Evolutionary conservation across 2,113 vertebrate genomes (phyloP).

Genomic region (Psophia crepitans): DNA sequence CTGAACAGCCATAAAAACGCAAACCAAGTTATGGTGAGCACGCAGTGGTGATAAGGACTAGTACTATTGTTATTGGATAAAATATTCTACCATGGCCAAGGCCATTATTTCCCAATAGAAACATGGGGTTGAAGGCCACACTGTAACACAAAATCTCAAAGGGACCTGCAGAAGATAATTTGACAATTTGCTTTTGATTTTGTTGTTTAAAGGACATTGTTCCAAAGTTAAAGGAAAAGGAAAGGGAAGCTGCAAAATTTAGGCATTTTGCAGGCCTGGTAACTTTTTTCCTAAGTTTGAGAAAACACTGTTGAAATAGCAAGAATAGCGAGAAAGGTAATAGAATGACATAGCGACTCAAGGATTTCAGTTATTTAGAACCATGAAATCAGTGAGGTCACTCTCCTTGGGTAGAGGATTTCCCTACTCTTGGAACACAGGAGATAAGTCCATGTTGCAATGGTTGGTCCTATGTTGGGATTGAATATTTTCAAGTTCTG

Average conservation of each 20-base stretch:
- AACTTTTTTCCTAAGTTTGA: slow-evolving; percentile 34
- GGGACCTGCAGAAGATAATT: neutral
- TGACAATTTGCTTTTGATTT: slow-evolving; percentile 2
- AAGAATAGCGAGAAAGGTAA: neutral
- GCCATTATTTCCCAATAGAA: slow-evolving; percentile 51
- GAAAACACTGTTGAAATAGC: neutral
- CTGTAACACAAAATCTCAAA: slow-evolving; percentile 54
- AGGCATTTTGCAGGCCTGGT: neutral
- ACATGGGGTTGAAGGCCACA: slow-evolving; percentile 17
- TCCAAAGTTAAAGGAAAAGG: slow-evolving; percentile 32
- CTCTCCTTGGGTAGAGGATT: neutral
- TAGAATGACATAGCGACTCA: neutral
- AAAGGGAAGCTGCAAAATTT: slow-evolving; percentile 21
- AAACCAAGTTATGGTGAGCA: neutral
- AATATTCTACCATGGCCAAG: slow-evolving; percentile 38
- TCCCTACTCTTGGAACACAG: neutral
- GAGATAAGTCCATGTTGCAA: neutral
- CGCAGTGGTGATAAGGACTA: slow-evolving; percentile 16
- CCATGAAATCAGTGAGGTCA: neutral
- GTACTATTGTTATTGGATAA: slow-evolving; percentile 34
- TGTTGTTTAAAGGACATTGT: slow-evolving; percentile 56
- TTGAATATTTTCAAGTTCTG: neutral
- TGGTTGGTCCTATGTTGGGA: neutral
- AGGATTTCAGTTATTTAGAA: slow-evolving; percentile 28
- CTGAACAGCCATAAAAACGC: neutral